phyloP scores from a whole-genome alignment of 2,113 vertebrate species.

The Apteryx owenii region DNA sequence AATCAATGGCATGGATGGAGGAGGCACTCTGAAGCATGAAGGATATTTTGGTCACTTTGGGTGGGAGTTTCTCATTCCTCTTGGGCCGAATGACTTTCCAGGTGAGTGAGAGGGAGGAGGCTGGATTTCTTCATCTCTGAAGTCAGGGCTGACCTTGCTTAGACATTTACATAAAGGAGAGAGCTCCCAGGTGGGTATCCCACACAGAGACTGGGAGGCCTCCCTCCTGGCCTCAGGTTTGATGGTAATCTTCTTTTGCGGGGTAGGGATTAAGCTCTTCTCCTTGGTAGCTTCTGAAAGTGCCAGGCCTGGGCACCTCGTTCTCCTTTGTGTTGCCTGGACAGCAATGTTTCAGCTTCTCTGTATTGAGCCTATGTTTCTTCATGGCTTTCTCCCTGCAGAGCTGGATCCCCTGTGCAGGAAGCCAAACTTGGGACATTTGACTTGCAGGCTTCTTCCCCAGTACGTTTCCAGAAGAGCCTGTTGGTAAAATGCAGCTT shows the following conservation, averaged over 20 bases:
- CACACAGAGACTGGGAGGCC: not conserved
- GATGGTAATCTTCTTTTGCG: not conserved
- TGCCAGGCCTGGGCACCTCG: not conserved
- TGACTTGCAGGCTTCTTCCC: not conserved
- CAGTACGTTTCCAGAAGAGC: not conserved
- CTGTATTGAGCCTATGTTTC: not conserved
- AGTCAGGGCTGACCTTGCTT: not conserved
- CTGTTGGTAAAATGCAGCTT: not conserved
- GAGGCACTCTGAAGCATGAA: not conserved
- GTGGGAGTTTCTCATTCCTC: not conserved
- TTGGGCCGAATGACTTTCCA: not conserved
- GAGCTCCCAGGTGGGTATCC: not conserved
- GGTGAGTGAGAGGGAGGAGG: not conserved
- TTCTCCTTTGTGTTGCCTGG: not conserved
- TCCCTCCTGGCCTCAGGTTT: not conserved
- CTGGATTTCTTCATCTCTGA: not conserved
- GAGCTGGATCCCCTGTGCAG: not conserved
- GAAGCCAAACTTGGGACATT: not conserved
- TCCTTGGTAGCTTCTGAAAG: not conserved
- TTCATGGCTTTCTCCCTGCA: not conserved
- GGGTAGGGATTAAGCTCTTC: not conserved
- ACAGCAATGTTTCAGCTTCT: not conserved
- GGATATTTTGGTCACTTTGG: not conserved
- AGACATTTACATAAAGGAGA: rapidly evolving
- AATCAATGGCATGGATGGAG: not conserved